Evolutionary conservation across 1,140 invertebrate species (phyloP).

Genomic region (Pogonus chalceus): DNA sequence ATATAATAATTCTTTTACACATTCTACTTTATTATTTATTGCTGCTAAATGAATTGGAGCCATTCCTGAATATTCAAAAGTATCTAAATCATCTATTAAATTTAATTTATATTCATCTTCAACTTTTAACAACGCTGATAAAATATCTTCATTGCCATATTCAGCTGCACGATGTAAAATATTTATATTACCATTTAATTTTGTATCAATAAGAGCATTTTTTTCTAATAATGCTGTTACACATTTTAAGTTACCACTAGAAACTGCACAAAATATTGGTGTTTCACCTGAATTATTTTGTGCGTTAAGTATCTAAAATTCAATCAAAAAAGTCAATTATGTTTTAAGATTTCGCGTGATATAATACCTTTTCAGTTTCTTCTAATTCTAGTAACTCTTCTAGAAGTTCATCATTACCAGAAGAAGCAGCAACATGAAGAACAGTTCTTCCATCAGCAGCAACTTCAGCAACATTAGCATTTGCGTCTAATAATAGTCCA

Average conservation of each 20-base stretch:
- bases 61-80: conserved; percentile 31
- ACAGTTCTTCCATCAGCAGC: conserved; percentile 50
- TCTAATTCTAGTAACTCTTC: conserved; percentile 40
- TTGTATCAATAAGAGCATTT: conserved; percentile 35
- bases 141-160: conserved; percentile 31
- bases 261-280: conserved; percentile 42
- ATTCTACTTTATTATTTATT: conserved; percentile 48
- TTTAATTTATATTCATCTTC: conserved; percentile 20
- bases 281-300: conserved; percentile 39
- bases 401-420: conserved; percentile 50
- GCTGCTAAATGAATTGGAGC: conserved; percentile 61
- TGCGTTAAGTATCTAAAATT: neutral
- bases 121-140: conserved; percentile 34
- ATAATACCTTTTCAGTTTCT: neutral
- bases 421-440: conserved; percentile 44
- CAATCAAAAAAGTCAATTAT: neutral
- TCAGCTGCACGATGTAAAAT: conserved; percentile 38
- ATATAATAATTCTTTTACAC: conserved; percentile 51
- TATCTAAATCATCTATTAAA: conserved; percentile 30
- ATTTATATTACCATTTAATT: conserved; percentile 32
- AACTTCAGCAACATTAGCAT: neutral
- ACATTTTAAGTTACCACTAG: conserved; percentile 34
- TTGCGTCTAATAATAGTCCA: neutral
- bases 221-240: conserved; percentile 38
- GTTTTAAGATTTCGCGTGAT: neutral